Evolutionary conservation across 2,888 invertebrate genomes (phyloP).

Genomic region (Luperina testacea): DNA sequence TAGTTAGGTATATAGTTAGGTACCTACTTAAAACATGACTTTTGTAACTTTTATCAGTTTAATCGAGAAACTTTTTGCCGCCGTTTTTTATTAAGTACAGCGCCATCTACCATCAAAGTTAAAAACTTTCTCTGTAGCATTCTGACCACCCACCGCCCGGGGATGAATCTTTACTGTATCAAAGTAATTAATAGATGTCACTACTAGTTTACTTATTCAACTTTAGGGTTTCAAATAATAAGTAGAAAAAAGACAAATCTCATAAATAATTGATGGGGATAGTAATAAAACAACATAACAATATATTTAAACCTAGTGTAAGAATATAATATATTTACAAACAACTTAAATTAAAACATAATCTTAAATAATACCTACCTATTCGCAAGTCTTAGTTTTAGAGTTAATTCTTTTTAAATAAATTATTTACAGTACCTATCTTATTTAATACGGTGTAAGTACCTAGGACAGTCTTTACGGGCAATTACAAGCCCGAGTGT

Average conservation of each 20-base stretch:
- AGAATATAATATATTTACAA: slow-evolving; percentile 42
- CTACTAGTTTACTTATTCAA: slow-evolving; percentile 8
- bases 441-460: not conserved
- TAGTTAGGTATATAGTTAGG: no score
- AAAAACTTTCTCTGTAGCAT: slow-evolving; percentile 7
- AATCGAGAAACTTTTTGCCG: slow-evolving; percentile 10
- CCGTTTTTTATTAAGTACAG: not conserved
- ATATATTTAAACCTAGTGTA: slow-evolving; percentile 25
- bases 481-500: not conserved
- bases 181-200: slow-evolving; percentile 41
- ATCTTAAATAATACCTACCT: slow-evolving; percentile 22
- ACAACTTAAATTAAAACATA: slow-evolving; percentile 10
- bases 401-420: slow-evolving; percentile 39
- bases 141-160: not conserved
- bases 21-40: not conserved
- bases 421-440: slow-evolving; percentile 28
- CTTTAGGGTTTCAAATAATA: not conserved
- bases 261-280: not conserved
- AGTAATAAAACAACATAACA: slow-evolving; percentile 27
- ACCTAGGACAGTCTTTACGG: slow-evolving; percentile 12
- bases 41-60: not conserved
- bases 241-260: not conserved
- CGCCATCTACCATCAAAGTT: slow-evolving; percentile 36
- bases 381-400: slow-evolving; percentile 47
- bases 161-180: not conserved